Evolutionary conservation across 1,140 invertebrate species (phyloP), one percentile per base, ranked within the genome.

Genomic region (Hirudo medicinalis): DNA sequence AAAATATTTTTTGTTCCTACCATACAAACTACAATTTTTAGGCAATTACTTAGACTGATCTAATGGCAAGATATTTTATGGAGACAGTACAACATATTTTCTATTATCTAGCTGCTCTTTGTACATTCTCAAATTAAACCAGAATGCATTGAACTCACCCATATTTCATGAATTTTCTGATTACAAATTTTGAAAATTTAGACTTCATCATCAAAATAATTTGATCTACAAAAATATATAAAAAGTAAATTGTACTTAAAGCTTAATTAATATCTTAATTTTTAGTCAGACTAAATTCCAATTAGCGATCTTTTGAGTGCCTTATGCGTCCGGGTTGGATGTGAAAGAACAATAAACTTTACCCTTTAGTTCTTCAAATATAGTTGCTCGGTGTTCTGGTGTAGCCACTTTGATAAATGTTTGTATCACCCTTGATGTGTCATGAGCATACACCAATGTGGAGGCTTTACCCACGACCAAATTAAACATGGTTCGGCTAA

Each of bases 341-440:
- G 3, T 68, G 32, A 60, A 60, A 5, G 27, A 8, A 11, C 40
- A 40, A 40, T 40, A 63, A 68, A 43, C 25, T 57, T 53, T 77
- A 82, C 82, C 77, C 76, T 89, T 86, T 4, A 94, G 75, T 83
- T 92, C 90, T 69, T 86, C 83, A 68, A 89, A 87, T 22, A 95
- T 84, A 69, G 85, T 83, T 66, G 86, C 82, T n/a, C 87, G 86
- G 49, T 92, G 86, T 25, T 88, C 83, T 20, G 85, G 81, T 0
- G 85, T 81, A 6, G 88, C 87, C 79, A 88, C 86, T 78, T 91
- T 91, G 0, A 95, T 80, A 66, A 95, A 82, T 79, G 90, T 92
- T 80, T 97, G 91, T 69, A 96, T 86, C 0, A 96, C 89, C 78
- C 93, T 83, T 0, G 90, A 89, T 49, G 90, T 88, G 77, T 95